These are phyloP conservation scores for Syrphus vitripennis DNA, from an alignment of 2,888 invertebrate species.

Conservation along the genomic window DNA sequence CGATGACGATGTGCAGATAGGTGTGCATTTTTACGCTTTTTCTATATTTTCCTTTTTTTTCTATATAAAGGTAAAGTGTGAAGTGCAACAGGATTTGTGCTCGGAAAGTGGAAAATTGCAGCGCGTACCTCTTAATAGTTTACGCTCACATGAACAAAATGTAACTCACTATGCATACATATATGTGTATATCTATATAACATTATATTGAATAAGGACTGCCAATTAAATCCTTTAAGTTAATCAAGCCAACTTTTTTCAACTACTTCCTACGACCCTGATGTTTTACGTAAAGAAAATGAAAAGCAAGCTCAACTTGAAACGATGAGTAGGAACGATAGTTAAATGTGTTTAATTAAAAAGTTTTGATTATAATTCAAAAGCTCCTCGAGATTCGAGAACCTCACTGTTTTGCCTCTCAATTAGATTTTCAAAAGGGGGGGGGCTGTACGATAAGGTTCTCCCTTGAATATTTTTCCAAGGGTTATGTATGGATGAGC, in stretches of 20 bases:
- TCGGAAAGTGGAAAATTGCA: conserved; percentile 66
- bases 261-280: no score
- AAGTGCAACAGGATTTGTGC: conserved; percentile 61
- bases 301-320: conserved; percentile 32
- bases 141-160: conserved; percentile 4
- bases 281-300: not conserved
- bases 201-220: conserved; percentile 19
- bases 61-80: conserved; percentile 46
- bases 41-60: not conserved
- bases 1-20: conserved; percentile 20
- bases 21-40: not conserved
- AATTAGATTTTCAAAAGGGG: conserved; percentile 57
- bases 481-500: not conserved
- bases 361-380: conserved; percentile 65
- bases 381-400: conserved; percentile 50
- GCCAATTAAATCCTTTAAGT: conserved; percentile 59
- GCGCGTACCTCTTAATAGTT: conserved; percentile 29
- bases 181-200: no score
- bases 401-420: conserved; percentile 60
- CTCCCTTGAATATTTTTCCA: not conserved
- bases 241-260: not conserved
- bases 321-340: conserved; percentile 58
- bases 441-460: conserved; percentile 28
- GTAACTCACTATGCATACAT: not conserved
- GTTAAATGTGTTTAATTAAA: conserved; percentile 69